Evolutionary conservation across 2,797 vertebrate genomes (phyloP), one percentile per base, ranked within the genome.

Genomic region (Chaetodon trifasciatus): DNA sequence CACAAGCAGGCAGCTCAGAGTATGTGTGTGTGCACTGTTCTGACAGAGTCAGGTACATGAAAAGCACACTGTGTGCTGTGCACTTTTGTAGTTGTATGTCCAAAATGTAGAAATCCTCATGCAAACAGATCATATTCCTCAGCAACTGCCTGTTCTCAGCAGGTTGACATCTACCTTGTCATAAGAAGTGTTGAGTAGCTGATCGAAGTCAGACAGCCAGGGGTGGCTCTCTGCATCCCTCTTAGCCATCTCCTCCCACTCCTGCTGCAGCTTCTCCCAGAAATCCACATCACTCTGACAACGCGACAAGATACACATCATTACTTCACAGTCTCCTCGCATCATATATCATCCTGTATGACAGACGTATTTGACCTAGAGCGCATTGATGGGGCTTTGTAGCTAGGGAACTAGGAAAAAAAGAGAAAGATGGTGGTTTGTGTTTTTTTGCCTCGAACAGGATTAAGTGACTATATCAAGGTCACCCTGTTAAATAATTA

Each of bases 231-330:
- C 98, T 19, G 98, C 98, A 10, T 99, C 98, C 89, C 98, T 95
- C 90, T 98, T 99, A 0, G 97, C 97, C 98, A 99, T 99, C 93
- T 99, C 98, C 92, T 99, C 98, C 97, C 98, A 97, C 89, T 99
- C 98, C 87, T 98, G 97, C 95, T 99, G 98, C 85, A 99, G 96
- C 92, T 98, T 99, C 94, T 99, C 98, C 98, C 98, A 99, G 95
- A 99, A 99, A 95, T 99, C 98, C 56, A 99, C 96, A 94, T 99
- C 98, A 80, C 98, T 98, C 98, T 96, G 90, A 79, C 63, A 76
- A 79, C 73, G 82, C 52, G 52, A 82, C 77, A 87, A 32, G 58
- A 88, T 6, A 74, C 21, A 53, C 52, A 64, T 76, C 42, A 76
- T 85, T 78, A 79, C 37, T 78, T 72, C 28, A 67, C 47, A 37